Evolutionary conservation across 2,888 invertebrate species (phyloP), one percentile per base, ranked within the genome.

Genomic region (Callyntrura guangdongensis): DNA sequence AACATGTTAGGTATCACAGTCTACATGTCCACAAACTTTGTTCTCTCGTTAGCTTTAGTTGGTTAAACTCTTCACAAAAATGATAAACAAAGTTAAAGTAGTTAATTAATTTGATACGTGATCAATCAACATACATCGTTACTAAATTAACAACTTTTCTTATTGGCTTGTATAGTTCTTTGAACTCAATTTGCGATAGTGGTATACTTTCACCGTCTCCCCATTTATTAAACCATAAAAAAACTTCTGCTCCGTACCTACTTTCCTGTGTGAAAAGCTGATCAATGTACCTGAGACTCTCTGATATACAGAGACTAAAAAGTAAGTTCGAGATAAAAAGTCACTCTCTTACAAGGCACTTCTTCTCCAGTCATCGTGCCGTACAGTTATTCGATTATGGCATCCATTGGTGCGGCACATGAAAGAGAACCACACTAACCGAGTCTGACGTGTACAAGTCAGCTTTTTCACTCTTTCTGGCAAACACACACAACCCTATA

Each of bases 71-170:
- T 36, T 36, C 36, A 36, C 36, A 69, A 56, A 53, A 69, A 64
- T 27, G 95, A 22, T 36, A 79, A 79, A 79, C 56, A 79, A 79
- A 79, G 79, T 79, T 74, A 20, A 49, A 59, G 12, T 56, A 79
- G 79, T 79, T 79, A 79, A 79, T 79, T 79, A 79, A 79, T 79
- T 79, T 79, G 79, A 59, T 17, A 27, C 79, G 79, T 79, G 79
- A 79, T 79, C 59, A 56, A 59, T 79, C 79, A 79, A 79, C 45
- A 45, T 61, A 61, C 45, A 72, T 72, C 17, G 69, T 72, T 36
- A 74, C 20, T 11, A 74, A 74, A 74, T 74, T 49, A 74, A 74
- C 49, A 74, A 49, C 74, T 74, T 74, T 74, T 74, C 49, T 74
- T 74, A 74, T 74, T 74, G 49, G 49, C 49, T 49, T 74, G 74